Evolutionary conservation across 2,113 vertebrate genomes (phyloP).

Genomic region (Psilopogon haemacephalus): DNA sequence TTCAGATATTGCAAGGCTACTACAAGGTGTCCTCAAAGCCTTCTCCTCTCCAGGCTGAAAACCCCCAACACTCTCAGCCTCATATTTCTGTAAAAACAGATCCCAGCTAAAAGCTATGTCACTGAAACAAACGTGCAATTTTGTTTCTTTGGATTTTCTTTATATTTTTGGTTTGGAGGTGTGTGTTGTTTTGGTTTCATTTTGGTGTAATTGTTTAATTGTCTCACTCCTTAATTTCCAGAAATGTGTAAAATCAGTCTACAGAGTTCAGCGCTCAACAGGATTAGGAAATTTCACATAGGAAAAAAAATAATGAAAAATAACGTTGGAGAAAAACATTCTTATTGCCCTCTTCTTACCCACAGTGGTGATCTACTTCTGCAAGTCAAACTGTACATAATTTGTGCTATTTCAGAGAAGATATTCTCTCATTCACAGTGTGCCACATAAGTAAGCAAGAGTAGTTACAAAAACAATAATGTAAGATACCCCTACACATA

Average conservation of each 20-base stretch:
- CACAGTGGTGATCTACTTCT: slow-evolving; percentile 40
- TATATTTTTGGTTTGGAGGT: too few relatives aligned
- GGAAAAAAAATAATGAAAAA: neutral
- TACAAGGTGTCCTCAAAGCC: too few relatives aligned
- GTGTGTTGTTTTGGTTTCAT: too few relatives aligned
- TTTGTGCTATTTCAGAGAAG: slow-evolving; percentile 21
- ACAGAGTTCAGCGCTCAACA: slow-evolving; percentile 16
- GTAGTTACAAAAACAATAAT: slow-evolving; percentile 7
- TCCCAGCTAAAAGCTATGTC: neutral
- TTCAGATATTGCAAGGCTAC: too few relatives aligned
- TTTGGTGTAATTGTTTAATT: neutral
- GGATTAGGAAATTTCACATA: neutral
- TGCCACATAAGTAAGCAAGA: slow-evolving; percentile 1
- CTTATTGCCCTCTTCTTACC: neutral
- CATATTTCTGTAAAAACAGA: neutral
- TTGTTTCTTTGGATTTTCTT: neutral
- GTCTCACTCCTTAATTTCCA: slow-evolving; percentile 41
- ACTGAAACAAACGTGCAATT: neutral
- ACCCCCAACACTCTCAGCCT: too few relatives aligned
- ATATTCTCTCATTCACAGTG: neutral
- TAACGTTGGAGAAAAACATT: slow-evolving; percentile 11
- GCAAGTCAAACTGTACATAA: slow-evolving; percentile 28
- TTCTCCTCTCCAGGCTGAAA: too few relatives aligned
- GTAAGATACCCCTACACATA: neutral
- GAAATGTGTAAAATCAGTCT: slow-evolving; percentile 32